phyloP scores from a whole-genome alignment of 1,140 invertebrate species.

The Tenebrio molitor region DNA sequence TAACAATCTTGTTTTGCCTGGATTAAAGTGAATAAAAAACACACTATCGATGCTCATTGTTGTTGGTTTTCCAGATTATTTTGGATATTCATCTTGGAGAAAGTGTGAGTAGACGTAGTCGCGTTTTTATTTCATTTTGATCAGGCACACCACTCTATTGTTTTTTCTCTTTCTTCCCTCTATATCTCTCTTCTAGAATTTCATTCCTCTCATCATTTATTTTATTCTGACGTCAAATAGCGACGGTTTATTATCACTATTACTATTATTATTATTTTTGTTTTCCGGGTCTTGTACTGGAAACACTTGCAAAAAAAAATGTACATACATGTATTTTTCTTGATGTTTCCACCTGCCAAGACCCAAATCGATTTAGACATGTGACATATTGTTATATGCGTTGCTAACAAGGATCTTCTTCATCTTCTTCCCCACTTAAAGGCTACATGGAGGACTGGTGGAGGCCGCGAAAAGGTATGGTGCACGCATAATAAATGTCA shows the following conservation, averaged over 20 bases:
- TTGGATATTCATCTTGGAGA: slow-evolving; percentile 61
- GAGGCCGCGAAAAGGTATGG: slow-evolving; percentile 92
- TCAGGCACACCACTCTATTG: too few relatives aligned
- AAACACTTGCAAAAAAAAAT: not conserved
- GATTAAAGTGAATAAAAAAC: slow-evolving; percentile 45
- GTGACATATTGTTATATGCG: slow-evolving; percentile 63
- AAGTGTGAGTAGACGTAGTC: slow-evolving; percentile 59
- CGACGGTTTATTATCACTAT: too few relatives aligned
- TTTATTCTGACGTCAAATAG: slow-evolving; percentile 2
- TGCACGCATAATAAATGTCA: slow-evolving; percentile 45
- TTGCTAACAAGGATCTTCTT: slow-evolving; percentile 87
- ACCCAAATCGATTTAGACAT: slow-evolving; percentile 53
- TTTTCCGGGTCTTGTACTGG: not conserved
- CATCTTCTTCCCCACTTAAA: slow-evolving; percentile 93
- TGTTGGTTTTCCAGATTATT: slow-evolving; percentile 55
- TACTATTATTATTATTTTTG: not conserved
- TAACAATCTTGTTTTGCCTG: slow-evolving; percentile 30
- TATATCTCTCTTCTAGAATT: too few relatives aligned
- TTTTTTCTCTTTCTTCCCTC: too few relatives aligned
- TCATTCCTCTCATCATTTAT: slow-evolving; percentile 39
- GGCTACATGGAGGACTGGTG: slow-evolving; percentile 97
- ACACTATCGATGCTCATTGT: not conserved
- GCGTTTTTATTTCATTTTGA: slow-evolving; percentile 53
- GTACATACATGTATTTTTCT: too few relatives aligned
- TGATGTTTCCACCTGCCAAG: slow-evolving; percentile 36